Base-by-base conservation (phyloP, 92 coral and sea anemone genomes). In the Porites rus region DNA sequence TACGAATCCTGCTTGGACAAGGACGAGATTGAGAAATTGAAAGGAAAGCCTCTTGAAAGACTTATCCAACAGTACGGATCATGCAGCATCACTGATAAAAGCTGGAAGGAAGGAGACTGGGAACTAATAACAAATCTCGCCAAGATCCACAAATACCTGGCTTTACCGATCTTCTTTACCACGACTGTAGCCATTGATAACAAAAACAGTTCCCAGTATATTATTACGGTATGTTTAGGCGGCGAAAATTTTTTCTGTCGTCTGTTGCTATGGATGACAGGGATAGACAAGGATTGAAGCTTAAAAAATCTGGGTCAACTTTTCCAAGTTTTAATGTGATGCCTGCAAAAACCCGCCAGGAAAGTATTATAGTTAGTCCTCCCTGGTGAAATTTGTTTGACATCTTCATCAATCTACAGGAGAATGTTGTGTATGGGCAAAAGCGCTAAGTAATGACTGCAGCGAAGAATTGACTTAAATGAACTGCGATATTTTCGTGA, bases 1-100 rank as follows among this genome's bases (percentile, higher is more conserved):
- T 95, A 95, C 86, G 88, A 91, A 17, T 93, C 99, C 1, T 97
- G 99, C 65, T 90, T 92, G 92, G 87, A 93, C 69, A 76, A 81
- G 8, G 86, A 76, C 19, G 86, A 93, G 80, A 92, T 88, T 53
- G 94, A 97, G 56, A 77, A 88, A 69, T 91, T 86, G 2, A 86
- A 79, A n/a, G 89, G 91, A 9, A 75, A 88, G 65, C 96, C 95
- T 6, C 87, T 89, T 7, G 87, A 90, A 51, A 65, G 80, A 51
- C 86, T 95, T 10, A 74, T 97, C 52, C 66, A 58, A 46, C 83
- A 89, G 17, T 95, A 92, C 51, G 99, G 99, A 24, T 91, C 94
- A 24, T 97, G 98, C 91, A 84, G 96, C 46, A 90, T 97, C 69
- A 96, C 95, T 6, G 91, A 91, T 60, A 87, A 87, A 64, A 67